phyloP scores from a whole-genome alignment of 2,888 invertebrate species.

The Parnassius mnemosyne region DNA sequence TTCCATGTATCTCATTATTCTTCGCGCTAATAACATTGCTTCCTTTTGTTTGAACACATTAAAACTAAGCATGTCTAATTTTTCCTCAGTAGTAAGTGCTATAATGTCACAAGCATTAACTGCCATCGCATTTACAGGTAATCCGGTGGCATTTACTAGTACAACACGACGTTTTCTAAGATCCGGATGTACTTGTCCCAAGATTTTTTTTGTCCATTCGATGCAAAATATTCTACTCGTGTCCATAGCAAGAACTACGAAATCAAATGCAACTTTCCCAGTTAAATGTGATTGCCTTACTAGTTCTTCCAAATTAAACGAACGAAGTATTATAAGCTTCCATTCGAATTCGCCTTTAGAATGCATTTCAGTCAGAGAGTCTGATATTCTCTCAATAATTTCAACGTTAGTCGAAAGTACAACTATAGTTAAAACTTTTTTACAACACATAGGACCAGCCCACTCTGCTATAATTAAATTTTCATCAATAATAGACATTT shows the following conservation, averaged over 20 bases:
- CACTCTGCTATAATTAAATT: slow-evolving; percentile 58
- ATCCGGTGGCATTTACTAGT: slow-evolving; percentile 65
- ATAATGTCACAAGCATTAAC: slow-evolving; percentile 59
- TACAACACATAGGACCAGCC: slow-evolving; percentile 61
- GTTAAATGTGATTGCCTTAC: slow-evolving; percentile 54
- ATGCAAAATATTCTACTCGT: slow-evolving; percentile 63
- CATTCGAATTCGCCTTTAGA: slow-evolving; percentile 55
- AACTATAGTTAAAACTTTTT: slow-evolving; percentile 58
- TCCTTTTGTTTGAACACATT: slow-evolving; percentile 55
- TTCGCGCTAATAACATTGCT: slow-evolving; percentile 53
- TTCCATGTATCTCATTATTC: slow-evolving; percentile 64
- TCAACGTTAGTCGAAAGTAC: slow-evolving; percentile 62
- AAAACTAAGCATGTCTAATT: slow-evolving; percentile 61
- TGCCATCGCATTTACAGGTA: slow-evolving; percentile 64
- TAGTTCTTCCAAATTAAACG: slow-evolving; percentile 57
- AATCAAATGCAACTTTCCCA: slow-evolving; percentile 65
- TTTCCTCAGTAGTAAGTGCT: slow-evolving; percentile 54
- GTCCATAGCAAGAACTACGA: slow-evolving; percentile 64
- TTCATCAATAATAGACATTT: slow-evolving; percentile 57
- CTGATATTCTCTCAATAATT: slow-evolving; percentile 61
- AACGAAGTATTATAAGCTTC: slow-evolving; percentile 61
- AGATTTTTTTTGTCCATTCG: slow-evolving; percentile 60
- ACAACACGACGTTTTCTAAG: slow-evolving; percentile 60
- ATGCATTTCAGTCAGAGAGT: slow-evolving; percentile 59
- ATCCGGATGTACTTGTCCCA: slow-evolving; percentile 67